phyloP scores from a whole-genome alignment of 2,113 vertebrate species.

The Thermophis baileyi region DNA sequence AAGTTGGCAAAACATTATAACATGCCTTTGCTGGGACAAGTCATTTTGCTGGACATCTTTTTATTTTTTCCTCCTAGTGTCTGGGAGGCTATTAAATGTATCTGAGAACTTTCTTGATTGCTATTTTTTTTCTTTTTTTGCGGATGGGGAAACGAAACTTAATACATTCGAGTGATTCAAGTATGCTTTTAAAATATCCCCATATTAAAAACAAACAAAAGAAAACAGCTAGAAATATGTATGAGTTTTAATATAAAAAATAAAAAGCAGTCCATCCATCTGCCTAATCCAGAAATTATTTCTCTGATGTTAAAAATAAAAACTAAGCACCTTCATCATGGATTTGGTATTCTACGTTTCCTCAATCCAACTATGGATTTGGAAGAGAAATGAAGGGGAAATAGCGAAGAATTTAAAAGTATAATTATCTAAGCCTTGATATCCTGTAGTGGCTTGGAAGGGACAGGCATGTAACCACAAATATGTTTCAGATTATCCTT shows the following conservation, averaged over 20 bases:
- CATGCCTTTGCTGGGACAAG: neutral
- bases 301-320: neutral
- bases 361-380: neutral
- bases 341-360: neutral
- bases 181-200: neutral
- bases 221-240: neutral
- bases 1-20: neutral
- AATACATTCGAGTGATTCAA: neutral
- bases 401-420: slow-evolving; percentile 11
- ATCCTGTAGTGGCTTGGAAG: slow-evolving; percentile 13
- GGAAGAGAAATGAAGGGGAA: slow-evolving; percentile 13
- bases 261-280: neutral
- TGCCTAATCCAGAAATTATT: neutral
- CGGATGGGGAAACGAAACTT: neutral
- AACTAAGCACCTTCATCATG: neutral
- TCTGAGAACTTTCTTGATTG: neutral
- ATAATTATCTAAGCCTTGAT: slow-evolving; percentile 20
- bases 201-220: neutral
- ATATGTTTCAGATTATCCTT: slow-evolving; percentile 4
- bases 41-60: neutral
- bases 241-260: neutral
- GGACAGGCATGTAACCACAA: slow-evolving; percentile 12
- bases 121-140: neutral
- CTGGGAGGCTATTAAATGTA: neutral
- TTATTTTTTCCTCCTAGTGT: neutral